Evolutionary conservation across 2,888 invertebrate species (phyloP), one percentile per base, ranked within the genome.

Genomic region (Leuctra nigra): DNA sequence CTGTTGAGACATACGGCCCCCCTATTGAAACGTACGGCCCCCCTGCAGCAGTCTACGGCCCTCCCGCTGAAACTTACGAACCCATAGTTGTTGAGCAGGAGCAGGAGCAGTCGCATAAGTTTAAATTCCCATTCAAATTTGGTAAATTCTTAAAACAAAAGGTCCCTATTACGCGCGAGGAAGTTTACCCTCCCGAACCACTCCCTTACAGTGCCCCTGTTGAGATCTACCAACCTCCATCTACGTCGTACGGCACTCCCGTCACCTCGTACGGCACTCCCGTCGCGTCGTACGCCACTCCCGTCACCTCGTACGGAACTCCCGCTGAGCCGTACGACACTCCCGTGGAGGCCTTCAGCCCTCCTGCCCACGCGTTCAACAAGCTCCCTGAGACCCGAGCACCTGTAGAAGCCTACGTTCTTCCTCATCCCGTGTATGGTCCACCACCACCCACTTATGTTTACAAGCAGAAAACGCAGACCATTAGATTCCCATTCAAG

Each of bases 11-110:
- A n/a, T 54, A 58, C 16, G 48, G 33, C 1, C 52, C 55, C 4
- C 58, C 58, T 1, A 20, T 16, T 11, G 41, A 22, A 4, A 54
- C 50, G 11, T 54, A 58, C 16, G 48, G 33, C 1, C 52, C 55
- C n/a, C 50, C 56, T 9, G 56, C 48, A 11, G 23, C 35, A 13
- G 44, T n/a, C 2, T 56, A 56, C 20, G 50, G 41, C 11, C 53
- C 39, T 4, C 56, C 56, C 1, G 41, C 24, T n/a, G 47, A 52
- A n/a, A 44, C 48, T 0, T 59, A 59, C 33, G 48, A 48, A 3
- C 53, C 58, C 1, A 50, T 55, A 1, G 22, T 14, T 13, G 46
- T 16, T 2, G 35, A 25, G 14, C 35, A 9, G 35, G 35, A 41
- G 16, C n/a, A 54, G 16, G 20, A 46, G 22, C 20, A n/a, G 14